Base-by-base conservation (phyloP, 2,113 vertebrate genomes). In the Eubucco bourcierii region DNA sequence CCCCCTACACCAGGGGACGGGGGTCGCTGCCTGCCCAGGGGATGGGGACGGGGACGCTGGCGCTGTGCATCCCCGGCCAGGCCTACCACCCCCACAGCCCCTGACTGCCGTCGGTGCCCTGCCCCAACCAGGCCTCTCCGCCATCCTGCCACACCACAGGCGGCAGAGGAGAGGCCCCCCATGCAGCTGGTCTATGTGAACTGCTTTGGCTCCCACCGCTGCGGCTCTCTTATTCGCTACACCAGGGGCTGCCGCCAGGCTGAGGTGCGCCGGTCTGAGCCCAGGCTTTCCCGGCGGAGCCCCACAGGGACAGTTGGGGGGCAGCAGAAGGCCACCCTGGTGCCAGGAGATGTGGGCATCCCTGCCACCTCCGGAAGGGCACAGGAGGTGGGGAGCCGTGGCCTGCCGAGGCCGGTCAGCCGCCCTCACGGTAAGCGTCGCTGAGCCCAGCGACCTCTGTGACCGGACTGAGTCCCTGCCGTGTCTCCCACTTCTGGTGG, bases 181-280 rank as follows among this genome's bases (percentile, higher is more conserved):
- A 1, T 50, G 56, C 93, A 27, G 24, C 52, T 92, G 3, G 61
- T 97, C 59, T 97, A 97, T 11, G 68, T 97, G 72, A 86, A 41
- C 56, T 84, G 81, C 78, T 97, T 98, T 6, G 97, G 97, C 56
- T 93, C 93, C 15, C 97, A 97, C 85, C 92, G 37, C 53, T 85
- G 94, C 1, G 96, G 95, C n/a, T 27, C 94, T 2, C 4, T 95
- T 39, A 72, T 95, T 73, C 55, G 52, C 60, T 95, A 90, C 3
- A 46, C 55, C n/a, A 3, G 20, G 9, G 56, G 50, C 33, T 7
- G 6, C 17, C 2, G 0, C 3, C 16, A 4, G 60, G 55, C 46
- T 1, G 12, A 19, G 15, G 17, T 1, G 0, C 7, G 39, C 47
- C 13, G 2, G 29, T 20, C 61, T 9, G 27, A 11, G 31, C 7